Evolutionary conservation across 2,888 invertebrate species (phyloP).

Genomic region (Theretra japonica): DNA sequence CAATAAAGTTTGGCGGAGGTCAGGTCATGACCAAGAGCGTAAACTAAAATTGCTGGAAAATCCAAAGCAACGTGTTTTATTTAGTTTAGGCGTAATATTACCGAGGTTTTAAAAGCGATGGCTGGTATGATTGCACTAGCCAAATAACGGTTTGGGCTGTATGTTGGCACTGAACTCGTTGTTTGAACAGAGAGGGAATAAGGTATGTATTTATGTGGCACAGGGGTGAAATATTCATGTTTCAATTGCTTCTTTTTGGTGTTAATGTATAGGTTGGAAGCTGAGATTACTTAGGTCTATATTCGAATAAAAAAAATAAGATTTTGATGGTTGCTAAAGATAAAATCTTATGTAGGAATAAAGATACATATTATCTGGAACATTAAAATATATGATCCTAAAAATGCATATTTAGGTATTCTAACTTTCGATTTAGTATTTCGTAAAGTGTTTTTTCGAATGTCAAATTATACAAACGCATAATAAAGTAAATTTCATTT

Average conservation of each 20-base stretch:
- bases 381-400: too few species aligned
- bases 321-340: too few species aligned
- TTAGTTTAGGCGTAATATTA: constrained; percentile 17
- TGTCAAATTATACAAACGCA: too few species aligned
- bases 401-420: too few species aligned
- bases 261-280: not conserved
- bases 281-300: too few species aligned
- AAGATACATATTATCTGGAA: too few species aligned
- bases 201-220: not conserved
- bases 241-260: not conserved
- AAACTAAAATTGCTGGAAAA: constrained; percentile 27
- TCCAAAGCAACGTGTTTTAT: constrained; percentile 23
- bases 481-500: too few species aligned
- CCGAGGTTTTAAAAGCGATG: constrained; percentile 28
- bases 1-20: constrained; percentile 22
- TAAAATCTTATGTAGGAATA: too few species aligned
- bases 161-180: not conserved
- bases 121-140: constrained; percentile 36
- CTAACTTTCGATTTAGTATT: too few species aligned
- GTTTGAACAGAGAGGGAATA: not conserved
- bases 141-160: constrained; percentile 60
- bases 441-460: too few species aligned
- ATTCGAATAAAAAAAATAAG: too few species aligned
- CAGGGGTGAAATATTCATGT: not conserved
- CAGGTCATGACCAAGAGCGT: constrained; percentile 22